Base-by-base conservation (phyloP, 2,888 invertebrate species). In the Nemotelus nigrinus region DNA sequence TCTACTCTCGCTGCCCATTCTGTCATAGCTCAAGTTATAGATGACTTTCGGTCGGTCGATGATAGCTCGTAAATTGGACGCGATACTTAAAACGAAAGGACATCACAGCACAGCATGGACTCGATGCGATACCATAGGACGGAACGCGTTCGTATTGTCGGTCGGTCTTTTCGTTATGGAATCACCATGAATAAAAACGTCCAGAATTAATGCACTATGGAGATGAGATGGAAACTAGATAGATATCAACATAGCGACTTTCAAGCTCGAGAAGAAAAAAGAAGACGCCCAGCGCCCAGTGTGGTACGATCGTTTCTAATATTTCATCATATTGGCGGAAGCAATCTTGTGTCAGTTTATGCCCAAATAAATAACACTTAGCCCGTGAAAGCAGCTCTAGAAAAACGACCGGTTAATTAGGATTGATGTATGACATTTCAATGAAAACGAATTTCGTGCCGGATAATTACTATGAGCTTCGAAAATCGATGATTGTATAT, bases 1-100 rank as follows among this genome's bases (percentile, higher is more conserved):
- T 8, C 65, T 25, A 55, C 25, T 25, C 25, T 25, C 25, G 25
- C 25, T 25, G 50, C 53, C 7, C 70, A 53, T 44, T 7, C 70
- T 55, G 25, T 53, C 60, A 3, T 3, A 41, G 41, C 48, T 48
- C 63, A 63, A 74, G 74, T 74, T 74, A 74, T 74, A 48, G 74
- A 74, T 74, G 74, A 74, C 74, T 74, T 74, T 74, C 60, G 48
- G 74, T 45, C 74, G 74, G 63, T 50, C 48, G 70, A 55, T 70
- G 70, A 70, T 70, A 70, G 70, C 50, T 48, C 43, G 39, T 39
- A 41, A 50, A 10, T 65, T 50, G 68, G 4, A 41, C 39, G 48
- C n/a, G 65, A 44, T n/a, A 41, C 48, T 45, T 65, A 45, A 8
- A 3, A 41, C 25, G 58, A 72, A 58, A 58, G 72, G 72, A 70